These are phyloP conservation scores for Ammodytes dubius DNA, from an alignment of 2,113 vertebrate genomes.

Conservation along the genomic window DNA sequence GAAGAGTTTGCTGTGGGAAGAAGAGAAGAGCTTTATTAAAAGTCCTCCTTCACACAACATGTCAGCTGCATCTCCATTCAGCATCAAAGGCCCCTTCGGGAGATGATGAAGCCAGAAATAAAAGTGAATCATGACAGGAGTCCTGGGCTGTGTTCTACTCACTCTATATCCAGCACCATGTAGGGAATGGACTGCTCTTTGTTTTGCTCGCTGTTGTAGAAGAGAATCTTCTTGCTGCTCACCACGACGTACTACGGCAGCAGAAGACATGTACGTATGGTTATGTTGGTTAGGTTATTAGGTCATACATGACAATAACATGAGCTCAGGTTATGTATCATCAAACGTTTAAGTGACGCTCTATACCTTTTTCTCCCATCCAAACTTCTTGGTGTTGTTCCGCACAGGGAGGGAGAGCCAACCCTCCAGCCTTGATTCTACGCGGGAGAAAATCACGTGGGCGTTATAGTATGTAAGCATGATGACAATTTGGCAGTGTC, in stretches of 20 bases:
- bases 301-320: too few species aligned
- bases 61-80: neutral
- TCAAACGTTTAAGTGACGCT: neutral
- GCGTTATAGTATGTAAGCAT: too few species aligned
- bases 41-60: neutral
- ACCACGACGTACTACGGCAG: slow-evolving; percentile 93
- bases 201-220: slow-evolving; percentile 98
- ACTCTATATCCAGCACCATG: slow-evolving; percentile 99
- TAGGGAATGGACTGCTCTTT: slow-evolving; percentile 97
- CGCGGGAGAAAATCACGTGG: neutral
- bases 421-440: slow-evolving; percentile 94
- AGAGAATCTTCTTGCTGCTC: slow-evolving; percentile 99
- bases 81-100: neutral
- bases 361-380: slow-evolving; percentile 95
- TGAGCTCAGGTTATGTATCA: too few species aligned
- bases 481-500: neutral
- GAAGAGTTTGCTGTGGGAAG: slow-evolving; percentile 92
- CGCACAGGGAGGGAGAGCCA: slow-evolving; percentile 98
- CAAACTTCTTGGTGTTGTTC: slow-evolving; percentile 98
- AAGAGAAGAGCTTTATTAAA: neutral
- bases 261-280: neutral
- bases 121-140: neutral
- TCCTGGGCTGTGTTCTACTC: slow-evolving; percentile 76
- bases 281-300: neutral
- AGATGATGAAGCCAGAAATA: neutral